Conservation (phyloP, 1,140 invertebrate genomes). For the Latrodectus geometricus region DNA sequence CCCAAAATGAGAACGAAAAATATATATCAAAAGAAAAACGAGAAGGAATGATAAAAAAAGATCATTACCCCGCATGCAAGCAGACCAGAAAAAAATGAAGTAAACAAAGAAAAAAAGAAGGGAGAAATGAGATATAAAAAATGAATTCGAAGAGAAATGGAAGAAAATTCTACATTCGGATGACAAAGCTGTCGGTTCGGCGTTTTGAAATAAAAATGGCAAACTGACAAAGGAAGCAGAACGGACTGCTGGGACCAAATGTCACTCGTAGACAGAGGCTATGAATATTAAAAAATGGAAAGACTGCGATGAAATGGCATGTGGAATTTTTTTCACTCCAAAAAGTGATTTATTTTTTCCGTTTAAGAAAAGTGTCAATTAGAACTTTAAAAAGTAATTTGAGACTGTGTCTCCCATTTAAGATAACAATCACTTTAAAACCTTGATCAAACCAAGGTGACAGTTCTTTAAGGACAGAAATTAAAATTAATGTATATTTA, state of each 20-base stretch:
- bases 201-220: constrained; percentile 60
- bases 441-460: no score
- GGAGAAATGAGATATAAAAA: constrained; percentile 59
- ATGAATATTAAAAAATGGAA: constrained; percentile 60
- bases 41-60: constrained; percentile 48
- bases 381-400: constrained; percentile 35
- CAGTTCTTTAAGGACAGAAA: no score
- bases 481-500: no score
- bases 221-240: constrained; percentile 57
- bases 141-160: constrained; percentile 62
- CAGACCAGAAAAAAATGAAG: constrained; percentile 33
- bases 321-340: no score
- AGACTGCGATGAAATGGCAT: constrained; percentile 39
- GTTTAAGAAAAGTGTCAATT: constrained; percentile 33
- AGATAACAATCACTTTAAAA: no score
- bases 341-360: not conserved
- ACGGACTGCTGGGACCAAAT: constrained; percentile 60
- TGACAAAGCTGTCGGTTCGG: constrained; percentile 60
- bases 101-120: constrained; percentile 30
- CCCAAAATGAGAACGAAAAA: constrained; percentile 60
- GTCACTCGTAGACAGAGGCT: constrained; percentile 50
- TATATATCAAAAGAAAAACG: constrained; percentile 52
- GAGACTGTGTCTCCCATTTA: not conserved
- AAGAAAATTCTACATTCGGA: constrained; percentile 60
- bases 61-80: constrained; percentile 57